Percentiles rank a stretch among this genome's conserved stretches.
Evolutionary conservation across 1,140 invertebrate genomes (phyloP).

Genomic region (Paralvinella palmiformis): DNA sequence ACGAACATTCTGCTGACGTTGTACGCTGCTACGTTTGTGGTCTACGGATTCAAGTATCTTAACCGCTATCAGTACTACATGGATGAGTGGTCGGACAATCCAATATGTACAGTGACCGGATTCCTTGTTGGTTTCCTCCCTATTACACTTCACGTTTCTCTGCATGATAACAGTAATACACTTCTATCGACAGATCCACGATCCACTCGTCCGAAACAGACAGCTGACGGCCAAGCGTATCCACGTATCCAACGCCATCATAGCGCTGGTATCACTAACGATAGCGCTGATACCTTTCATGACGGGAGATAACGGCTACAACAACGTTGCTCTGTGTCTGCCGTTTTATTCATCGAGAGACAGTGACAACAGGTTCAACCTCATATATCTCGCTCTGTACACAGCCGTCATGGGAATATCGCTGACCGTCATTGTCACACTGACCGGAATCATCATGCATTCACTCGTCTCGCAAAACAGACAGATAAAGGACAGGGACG

Average conservation of each 20-base stretch:
- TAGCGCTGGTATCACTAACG: no score
- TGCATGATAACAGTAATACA: no score
- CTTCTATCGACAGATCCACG: no score
- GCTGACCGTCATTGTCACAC: background rate
- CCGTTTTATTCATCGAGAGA: background rate
- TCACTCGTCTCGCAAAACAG: no score
- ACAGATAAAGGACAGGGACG: no score
- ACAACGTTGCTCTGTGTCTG: background rate
- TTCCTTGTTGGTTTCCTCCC: no score
- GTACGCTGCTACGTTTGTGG: background rate
- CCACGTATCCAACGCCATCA: no score
- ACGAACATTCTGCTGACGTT: background rate
- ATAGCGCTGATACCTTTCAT: no score
- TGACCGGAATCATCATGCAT: background rate
- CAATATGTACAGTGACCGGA: background rate
- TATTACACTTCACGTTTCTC: no score
- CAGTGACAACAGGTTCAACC: background rate
- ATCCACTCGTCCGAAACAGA: no score
- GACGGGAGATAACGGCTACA: background rate
- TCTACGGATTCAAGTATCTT: background rate
- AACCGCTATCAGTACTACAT: background rate
- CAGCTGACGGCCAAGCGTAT: no score
- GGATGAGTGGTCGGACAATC: background rate
- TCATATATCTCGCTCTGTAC: background rate
- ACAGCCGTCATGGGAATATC: background rate